These are phyloP conservation scores for Hermatobates lingyangjiaoensis DNA, from an alignment of 1,140 invertebrate genomes.

Conservation along the genomic window DNA sequence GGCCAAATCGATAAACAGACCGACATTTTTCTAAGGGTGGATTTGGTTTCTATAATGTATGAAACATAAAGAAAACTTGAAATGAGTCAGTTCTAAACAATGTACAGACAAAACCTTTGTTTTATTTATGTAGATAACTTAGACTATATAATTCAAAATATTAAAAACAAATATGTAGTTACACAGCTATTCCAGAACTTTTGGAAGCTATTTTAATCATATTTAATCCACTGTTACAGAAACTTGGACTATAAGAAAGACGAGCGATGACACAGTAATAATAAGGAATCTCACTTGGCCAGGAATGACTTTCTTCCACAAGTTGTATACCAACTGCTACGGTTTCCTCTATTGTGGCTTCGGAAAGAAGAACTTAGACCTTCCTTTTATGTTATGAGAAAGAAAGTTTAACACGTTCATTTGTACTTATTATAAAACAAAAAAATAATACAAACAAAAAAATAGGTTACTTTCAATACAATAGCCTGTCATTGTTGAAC, in stretches of 20 bases:
- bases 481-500: too few relatives aligned
- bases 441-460: too few relatives aligned
- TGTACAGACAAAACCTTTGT: too few relatives aligned
- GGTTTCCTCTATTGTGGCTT: conserved; percentile 52
- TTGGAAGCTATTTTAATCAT: too few relatives aligned
- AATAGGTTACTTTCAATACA: too few relatives aligned
- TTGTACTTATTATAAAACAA: too few relatives aligned
- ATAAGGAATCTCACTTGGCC: conserved; percentile 51
- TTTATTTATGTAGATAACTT: neutral
- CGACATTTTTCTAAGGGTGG: too few relatives aligned
- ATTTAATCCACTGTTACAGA: conserved; percentile 20
- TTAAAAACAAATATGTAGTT: conserved; percentile 1
- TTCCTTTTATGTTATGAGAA: conserved; percentile 48
- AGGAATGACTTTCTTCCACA: conserved; percentile 51
- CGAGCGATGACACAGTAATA: conserved; percentile 32
- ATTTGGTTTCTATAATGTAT: too few relatives aligned
- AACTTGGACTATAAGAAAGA: conserved; percentile 41
- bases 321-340: conserved; percentile 38
- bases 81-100: too few relatives aligned
- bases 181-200: neutral
- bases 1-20: too few relatives aligned
- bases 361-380: conserved; percentile 49
- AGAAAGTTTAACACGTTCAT: too few relatives aligned
- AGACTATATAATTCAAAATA: neutral
- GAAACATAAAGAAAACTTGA: too few relatives aligned